Percentiles rank a stretch among this genome's conserved stretches.
Evolutionary conservation across 2,113 vertebrate genomes (phyloP).

Genomic region (Zosterops hypoxanthus): DNA sequence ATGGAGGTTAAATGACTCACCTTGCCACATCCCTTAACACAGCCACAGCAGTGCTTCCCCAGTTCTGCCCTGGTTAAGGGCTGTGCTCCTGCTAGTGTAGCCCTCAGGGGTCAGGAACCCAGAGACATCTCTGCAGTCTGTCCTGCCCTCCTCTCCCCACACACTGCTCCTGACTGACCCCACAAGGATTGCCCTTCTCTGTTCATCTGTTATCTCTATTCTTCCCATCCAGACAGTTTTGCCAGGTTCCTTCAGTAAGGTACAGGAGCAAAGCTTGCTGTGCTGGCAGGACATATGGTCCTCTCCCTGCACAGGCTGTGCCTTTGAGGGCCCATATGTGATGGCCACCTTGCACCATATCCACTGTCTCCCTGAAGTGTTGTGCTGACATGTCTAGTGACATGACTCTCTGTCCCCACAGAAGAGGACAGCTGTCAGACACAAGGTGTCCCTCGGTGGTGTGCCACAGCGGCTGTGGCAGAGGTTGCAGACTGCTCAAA

Average conservation of each 20-base stretch:
- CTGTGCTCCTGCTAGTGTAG: neutral
- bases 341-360: neutral
- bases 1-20: neutral
- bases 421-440: neutral
- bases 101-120: neutral
- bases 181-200: neutral
- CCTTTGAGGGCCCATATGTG: neutral
- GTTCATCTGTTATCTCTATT: neutral
- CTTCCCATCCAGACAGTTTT: neutral
- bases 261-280: neutral
- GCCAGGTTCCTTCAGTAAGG: neutral
- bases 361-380: neutral
- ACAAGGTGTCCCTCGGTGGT: rapidly evolving
- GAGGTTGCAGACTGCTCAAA: neutral
- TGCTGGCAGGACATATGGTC: neutral
- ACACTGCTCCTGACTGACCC: neutral
- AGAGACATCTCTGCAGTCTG: neutral
- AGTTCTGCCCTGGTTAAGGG: neutral
- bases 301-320: neutral
- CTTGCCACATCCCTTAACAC: neutral
- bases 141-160: neutral
- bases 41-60: neutral
- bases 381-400: neutral
- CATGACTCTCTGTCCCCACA: rapidly evolving
- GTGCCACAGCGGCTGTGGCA: neutral